Evolutionary conservation across 2,888 invertebrate species (phyloP), one percentile per base, ranked within the genome.

Genomic region (Corbicula japonica): DNA sequence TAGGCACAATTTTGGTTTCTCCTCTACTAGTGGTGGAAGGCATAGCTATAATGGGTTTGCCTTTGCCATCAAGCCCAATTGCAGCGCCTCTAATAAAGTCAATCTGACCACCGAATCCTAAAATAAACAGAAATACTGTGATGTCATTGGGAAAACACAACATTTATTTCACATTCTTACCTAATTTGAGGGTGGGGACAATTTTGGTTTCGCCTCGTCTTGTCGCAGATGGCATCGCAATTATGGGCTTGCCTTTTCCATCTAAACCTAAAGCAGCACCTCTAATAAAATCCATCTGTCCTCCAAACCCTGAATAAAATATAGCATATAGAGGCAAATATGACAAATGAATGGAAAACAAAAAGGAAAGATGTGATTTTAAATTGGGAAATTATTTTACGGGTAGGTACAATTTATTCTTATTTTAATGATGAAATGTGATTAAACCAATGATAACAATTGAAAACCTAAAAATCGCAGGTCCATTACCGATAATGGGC

Each of bases 51-150:
- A 98, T 98, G 3, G 98, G 97, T 93, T 97, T 98, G 28, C 98
- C 98, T 84, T 94, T 94, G 0, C 98, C 98, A 93, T 98, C 98
- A 2, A 95, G 92, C 2, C 96, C 95, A 91, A 97, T 96, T 0
- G 97, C 97, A 1, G 98, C 97, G 30, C 98, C 98, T 71, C 98
- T 95, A 85, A 98, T 96, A 93, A 98, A 98, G 94, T 98, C 98
- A 46, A 98, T 96, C 92, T 98, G 98, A 0, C 98, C 98, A 15
- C 98, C 98, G 93, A 98, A 97, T 10, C 98, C 98, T 94, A 83
- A 12, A 88, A 72, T 41, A n/a, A n/a, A n/a, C n/a, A n/a, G n/a
- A n/a, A n/a, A n/a, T n/a, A n/a, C n/a, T n/a, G n/a, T n/a, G n/a
- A n/a, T n/a, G n/a, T n/a, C n/a, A n/a, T n/a, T n/a, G n/a, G n/a